Percentiles rank a stretch among this genome's conserved stretches.
phyloP scores from a whole-genome alignment of 2,888 invertebrate species.

The Lamproptera curius region DNA sequence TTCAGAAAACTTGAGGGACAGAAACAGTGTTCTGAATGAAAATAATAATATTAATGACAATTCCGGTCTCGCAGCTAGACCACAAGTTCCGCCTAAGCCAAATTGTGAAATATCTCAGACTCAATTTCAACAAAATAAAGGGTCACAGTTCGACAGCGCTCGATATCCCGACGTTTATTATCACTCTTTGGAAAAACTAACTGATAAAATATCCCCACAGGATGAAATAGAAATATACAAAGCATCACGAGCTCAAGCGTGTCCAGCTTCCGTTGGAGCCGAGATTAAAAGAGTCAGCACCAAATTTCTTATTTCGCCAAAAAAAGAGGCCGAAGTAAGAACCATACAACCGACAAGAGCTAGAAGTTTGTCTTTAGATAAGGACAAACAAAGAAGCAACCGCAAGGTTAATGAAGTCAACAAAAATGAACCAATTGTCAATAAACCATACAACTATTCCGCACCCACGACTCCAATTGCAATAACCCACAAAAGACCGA shows the following conservation, averaged over 20 bases:
- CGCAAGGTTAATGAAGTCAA: conserved; percentile 8
- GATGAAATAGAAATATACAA: conserved; percentile 57
- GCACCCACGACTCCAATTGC: conserved; percentile 66
- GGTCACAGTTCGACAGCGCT: conserved; percentile 26
- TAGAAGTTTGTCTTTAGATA: conserved; percentile 60
- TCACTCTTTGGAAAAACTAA: conserved; percentile 61
- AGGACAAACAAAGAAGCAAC: conserved; percentile 30
- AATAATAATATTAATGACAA: conserved; percentile 31
- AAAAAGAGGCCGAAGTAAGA: conserved; percentile 68
- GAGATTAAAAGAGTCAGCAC: conserved; percentile 71
- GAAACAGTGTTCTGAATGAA: conserved; percentile 23
- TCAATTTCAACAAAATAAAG: conserved; percentile 25
- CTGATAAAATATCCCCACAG: conserved; percentile 47
- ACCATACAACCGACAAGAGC: conserved; percentile 66
- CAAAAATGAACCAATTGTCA: conserved; percentile 22
- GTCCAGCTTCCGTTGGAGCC: conserved; percentile 64
- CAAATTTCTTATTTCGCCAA: conserved; percentile 65
- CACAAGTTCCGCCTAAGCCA: conserved; percentile 44
- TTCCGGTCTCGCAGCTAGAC: conserved; percentile 43
- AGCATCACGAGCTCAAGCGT: conserved; percentile 46
- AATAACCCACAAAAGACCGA: conserved; percentile 54
- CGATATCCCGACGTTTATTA: conserved; percentile 63
- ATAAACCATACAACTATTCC: conserved; percentile 63
- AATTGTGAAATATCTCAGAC: conserved; percentile 36
- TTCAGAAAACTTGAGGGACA: conserved; percentile 49